A percentile compares a stretch with the other conserved stretches of the same genome.
Conservation (phyloP, 2,113 vertebrate species). For the Pelobates fuscus region DNA sequence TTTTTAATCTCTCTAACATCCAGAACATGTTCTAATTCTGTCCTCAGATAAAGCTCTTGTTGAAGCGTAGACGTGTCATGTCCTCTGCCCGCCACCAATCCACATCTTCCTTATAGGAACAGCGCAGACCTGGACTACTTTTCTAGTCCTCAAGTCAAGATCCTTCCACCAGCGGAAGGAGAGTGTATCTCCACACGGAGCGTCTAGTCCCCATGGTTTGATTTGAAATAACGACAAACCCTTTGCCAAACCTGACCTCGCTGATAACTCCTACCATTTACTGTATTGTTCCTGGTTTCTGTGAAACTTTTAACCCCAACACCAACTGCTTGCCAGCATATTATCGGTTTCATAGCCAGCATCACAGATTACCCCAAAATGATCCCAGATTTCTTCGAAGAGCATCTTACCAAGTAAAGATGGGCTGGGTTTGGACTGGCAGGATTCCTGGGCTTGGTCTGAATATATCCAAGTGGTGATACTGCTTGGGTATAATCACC, state of each 20-base stretch:
- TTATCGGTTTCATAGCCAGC: no score
- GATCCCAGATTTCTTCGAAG: no score
- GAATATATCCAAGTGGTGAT: no score
- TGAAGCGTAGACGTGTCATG: slow-evolving; percentile 76
- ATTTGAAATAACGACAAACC: no score
- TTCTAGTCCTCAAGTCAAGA: slow-evolving; percentile 56
- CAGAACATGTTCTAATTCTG: background rate
- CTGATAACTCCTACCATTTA: background rate
- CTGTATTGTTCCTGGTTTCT: slow-evolving; percentile 28
- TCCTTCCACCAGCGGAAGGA: slow-evolving; percentile 10
- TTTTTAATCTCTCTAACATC: no score
- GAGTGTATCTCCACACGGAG: background rate
- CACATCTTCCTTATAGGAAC: slow-evolving; percentile 75
- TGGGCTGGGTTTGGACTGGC: no score
- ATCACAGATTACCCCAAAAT: no score
- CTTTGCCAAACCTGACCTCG: background rate
- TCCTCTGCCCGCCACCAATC: slow-evolving; percentile 71
- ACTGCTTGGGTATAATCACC: no score
- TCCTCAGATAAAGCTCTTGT: slow-evolving; percentile 78
- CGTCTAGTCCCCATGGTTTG: background rate
- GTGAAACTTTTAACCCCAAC: slow-evolving; percentile 29
- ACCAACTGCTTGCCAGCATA: background rate
- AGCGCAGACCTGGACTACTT: slow-evolving; percentile 70
- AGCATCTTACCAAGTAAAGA: no score
- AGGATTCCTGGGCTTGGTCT: no score